Evolutionary conservation across 1,140 invertebrate species (phyloP), one percentile per base, ranked within the genome.

Genomic region (Orius laevigatus): DNA sequence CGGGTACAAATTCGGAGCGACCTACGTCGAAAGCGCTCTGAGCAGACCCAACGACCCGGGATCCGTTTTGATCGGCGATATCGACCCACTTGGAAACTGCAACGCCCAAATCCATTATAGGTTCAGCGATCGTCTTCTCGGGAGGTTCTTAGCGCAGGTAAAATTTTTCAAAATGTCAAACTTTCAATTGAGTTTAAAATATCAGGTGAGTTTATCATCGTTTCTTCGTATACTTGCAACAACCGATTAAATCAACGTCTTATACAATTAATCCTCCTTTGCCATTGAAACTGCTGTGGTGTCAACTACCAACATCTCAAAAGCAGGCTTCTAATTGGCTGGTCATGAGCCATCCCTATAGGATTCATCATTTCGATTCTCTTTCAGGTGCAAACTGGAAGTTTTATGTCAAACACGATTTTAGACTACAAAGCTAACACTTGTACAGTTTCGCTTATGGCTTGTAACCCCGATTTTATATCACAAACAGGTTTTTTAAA

Each of bases 101-200:
- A 96, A 94, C 70, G 90, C 92, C 25, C 94, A 94, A 62, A 73
- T 97, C 31, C 81, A 98, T 57, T 91, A 98, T 70, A 89, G 93
- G 61, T 70, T 95, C 50, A 75, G 74, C 8, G 70, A 78, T 15
- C 77, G 79, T 58, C 60, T 93, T n/a, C 78, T 81, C 62, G 70
- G 78, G 42, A 94, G 92, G 69, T 77, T 91, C 58, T 86, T 83
- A 33, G 78, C 87, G 42, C 93, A 98, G 78, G 84, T 90, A 65
- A 62, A 25, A 8, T 25, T 25, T 25, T 25, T 25, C 8, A 8
- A 4, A 25, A 8, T 3, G 3, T 8, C 25, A 25, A 4, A 25
- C 8, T 25, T 25, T 25, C 8, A 25, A 25, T 25, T 8, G 3
- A 25, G 8, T 25, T 25, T 25, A 4, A 25, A 25, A 25, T 25